Base-by-base conservation (phyloP, 1,140 invertebrate genomes). In the Hypothenemus hampei region DNA sequence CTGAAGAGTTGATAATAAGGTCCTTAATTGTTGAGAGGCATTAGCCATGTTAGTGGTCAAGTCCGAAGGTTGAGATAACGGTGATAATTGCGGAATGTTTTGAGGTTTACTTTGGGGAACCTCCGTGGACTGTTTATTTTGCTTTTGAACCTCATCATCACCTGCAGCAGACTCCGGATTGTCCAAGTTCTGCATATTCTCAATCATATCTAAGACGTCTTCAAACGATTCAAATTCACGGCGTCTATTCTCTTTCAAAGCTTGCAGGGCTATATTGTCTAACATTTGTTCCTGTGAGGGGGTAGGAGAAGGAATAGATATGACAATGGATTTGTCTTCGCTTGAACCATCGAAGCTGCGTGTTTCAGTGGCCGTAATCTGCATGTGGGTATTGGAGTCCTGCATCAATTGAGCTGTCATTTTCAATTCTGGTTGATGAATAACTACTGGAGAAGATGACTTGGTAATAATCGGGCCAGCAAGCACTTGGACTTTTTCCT, bases 21-120 rank as follows among this genome's bases (percentile, higher is more conserved):
- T 81, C 10, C 81, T 68, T 29, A 85, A 57, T 60, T 85, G 84
- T 65, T 85, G 81, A 2, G 82, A 83, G 0, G 80, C 82, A 62
- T 82, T 84, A 0, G 78, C 82, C 59, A 85, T 82, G 50, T 84
- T 85, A 1, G 81, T 81, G 3, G 82, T 84, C 11, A 86, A 69
- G 59, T 86, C 83, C 0, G 81, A 78, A 0, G 84, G 83, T 67
- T 85, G 82, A 0, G 83, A 85, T 1, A 86, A 59, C 0, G 84
- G 84, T 0, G 83, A 85, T 4, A 85, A 67, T 66, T 85, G 82
- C 2, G 83, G 81, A 24, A 83, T 69, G 11, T 75, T 73, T 3
- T 77, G 71, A n/a, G n/a, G n/a, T 43, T 75, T 73, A 5, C 55
- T 60, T 57, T 61, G 58, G 10, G 37, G 10, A 23, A 23, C 19